A percentile compares a stretch with the other conserved stretches of the same genome.
These are phyloP conservation scores for Liopterus haemorrhoidalis DNA, from an alignment of 2,888 invertebrate genomes.

Conservation along the genomic window DNA sequence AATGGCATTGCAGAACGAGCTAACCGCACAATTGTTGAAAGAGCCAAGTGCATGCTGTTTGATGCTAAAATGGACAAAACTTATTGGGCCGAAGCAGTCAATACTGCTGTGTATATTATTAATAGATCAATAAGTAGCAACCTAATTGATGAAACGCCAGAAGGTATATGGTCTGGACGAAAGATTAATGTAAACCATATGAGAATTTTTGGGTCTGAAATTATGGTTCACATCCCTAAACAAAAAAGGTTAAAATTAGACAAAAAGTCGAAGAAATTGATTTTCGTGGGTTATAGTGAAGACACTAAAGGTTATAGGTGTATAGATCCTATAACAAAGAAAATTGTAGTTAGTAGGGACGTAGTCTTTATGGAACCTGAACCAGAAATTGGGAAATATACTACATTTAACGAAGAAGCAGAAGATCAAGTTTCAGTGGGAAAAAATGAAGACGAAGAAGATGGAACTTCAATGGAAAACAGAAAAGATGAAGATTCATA, in stretches of 20 bases:
- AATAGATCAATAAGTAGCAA: constrained; percentile 30
- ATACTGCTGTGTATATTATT: constrained; percentile 16
- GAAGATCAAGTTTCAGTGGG: no score
- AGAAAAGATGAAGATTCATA: no score
- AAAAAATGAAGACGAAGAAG: constrained; percentile 6
- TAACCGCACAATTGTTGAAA: constrained; percentile 35
- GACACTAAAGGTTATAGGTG: constrained; percentile 1
- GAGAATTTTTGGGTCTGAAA: constrained; percentile 26
- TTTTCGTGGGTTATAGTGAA: not conserved
- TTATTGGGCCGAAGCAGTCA: constrained; percentile 37
- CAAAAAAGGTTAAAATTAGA: constrained; percentile 8
- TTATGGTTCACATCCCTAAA: constrained; percentile 18
- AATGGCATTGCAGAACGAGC: constrained; percentile 36
- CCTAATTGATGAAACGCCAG: constrained; percentile 18
- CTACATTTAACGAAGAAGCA: not conserved
- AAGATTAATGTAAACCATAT: constrained; percentile 30
- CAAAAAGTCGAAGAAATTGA: constrained; percentile 1
- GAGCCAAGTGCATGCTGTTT: constrained; percentile 33
- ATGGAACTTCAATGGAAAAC: no score
- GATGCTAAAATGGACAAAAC: constrained; percentile 27
- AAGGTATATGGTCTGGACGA: constrained; percentile 23
- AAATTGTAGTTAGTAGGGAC: constrained; percentile 4
- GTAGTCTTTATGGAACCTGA: constrained; percentile 8
- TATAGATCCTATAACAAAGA: not conserved
- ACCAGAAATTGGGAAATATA: not conserved